phyloP scores from a whole-genome alignment of 2,113 vertebrate genomes.

The Morphnarchus princeps region DNA sequence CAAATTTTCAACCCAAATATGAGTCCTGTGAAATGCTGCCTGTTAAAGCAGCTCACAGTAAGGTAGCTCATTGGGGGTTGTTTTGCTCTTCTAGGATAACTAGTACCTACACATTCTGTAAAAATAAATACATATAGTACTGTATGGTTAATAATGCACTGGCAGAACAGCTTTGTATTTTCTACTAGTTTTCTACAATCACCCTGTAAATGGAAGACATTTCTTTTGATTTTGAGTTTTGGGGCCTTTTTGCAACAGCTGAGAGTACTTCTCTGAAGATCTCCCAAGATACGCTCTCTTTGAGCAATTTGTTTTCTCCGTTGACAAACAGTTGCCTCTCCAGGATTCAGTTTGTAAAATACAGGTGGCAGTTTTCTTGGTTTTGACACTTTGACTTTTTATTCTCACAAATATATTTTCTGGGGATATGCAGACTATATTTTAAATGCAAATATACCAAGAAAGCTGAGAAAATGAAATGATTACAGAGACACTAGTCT shows the following conservation, averaged over 20 bases:
- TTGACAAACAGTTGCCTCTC: background rate
- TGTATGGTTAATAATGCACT: background rate
- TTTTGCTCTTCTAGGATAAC: background rate
- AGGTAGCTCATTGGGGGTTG: fast-evolving
- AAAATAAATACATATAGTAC: background rate
- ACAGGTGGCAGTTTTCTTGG: background rate
- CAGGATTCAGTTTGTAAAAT: background rate
- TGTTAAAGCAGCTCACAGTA: background rate
- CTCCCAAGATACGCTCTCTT: background rate
- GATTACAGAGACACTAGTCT: background rate
- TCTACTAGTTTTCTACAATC: background rate
- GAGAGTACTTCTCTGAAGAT: background rate
- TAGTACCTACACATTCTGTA: background rate
- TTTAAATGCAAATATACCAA: background rate
- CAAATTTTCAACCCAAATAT: background rate
- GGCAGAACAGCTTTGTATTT: background rate
- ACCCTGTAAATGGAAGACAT: background rate
- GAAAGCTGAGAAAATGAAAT: background rate
- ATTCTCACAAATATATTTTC: background rate
- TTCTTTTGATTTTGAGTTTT: background rate
- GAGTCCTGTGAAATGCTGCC: background rate
- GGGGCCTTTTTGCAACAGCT: background rate
- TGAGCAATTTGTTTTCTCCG: background rate
- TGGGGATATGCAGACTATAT: background rate
- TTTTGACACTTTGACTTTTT: background rate